These are phyloP conservation scores for Phoxinus phoxinus DNA, from an alignment of 2,113 vertebrate species.

Conservation along the genomic window DNA sequence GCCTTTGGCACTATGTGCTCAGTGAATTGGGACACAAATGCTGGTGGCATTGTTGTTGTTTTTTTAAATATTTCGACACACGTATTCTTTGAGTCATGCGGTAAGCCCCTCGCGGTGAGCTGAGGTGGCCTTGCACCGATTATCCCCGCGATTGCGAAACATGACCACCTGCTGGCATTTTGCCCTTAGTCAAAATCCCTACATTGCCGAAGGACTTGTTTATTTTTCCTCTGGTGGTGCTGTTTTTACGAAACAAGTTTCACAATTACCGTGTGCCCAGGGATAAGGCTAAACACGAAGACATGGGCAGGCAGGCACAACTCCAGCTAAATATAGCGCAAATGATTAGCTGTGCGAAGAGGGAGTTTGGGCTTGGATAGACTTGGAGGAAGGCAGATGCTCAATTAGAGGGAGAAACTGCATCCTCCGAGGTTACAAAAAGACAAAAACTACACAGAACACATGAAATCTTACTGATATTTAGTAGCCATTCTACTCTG, in stretches of 20 bases:
- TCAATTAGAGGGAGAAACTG: slow-evolving; percentile 28
- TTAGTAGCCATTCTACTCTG: not conserved
- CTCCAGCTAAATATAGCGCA: slow-evolving; percentile 37
- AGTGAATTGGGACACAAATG: slow-evolving; percentile 1
- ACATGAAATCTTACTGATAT: not conserved
- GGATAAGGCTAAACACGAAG: slow-evolving; percentile 36
- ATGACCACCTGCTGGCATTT: slow-evolving; percentile 34
- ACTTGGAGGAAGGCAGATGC: slow-evolving; percentile 32
- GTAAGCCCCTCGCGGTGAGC: not conserved
- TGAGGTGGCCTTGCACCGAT: slow-evolving; percentile 9
- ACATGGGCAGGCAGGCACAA: slow-evolving; percentile 41
- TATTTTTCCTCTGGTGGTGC: slow-evolving; percentile 40
- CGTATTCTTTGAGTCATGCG: not conserved
- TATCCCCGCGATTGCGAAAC: not conserved
- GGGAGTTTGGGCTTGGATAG: slow-evolving; percentile 19
- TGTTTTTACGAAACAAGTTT: slow-evolving; percentile 46
- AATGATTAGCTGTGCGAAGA: slow-evolving; percentile 37
- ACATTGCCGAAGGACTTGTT: slow-evolving; percentile 28
- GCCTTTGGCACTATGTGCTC: not conserved
- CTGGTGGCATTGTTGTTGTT: slow-evolving; percentile 6
- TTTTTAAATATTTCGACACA: not conserved
- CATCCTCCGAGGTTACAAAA: not conserved
- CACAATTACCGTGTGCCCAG: slow-evolving; percentile 34
- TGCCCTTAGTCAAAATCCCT: slow-evolving; percentile 14
- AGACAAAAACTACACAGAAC: not conserved